Percentiles rank a stretch among this genome's conserved stretches.
Conservation (phyloP, 2,113 vertebrate genomes). For the Ardeotis arabs region DNA sequence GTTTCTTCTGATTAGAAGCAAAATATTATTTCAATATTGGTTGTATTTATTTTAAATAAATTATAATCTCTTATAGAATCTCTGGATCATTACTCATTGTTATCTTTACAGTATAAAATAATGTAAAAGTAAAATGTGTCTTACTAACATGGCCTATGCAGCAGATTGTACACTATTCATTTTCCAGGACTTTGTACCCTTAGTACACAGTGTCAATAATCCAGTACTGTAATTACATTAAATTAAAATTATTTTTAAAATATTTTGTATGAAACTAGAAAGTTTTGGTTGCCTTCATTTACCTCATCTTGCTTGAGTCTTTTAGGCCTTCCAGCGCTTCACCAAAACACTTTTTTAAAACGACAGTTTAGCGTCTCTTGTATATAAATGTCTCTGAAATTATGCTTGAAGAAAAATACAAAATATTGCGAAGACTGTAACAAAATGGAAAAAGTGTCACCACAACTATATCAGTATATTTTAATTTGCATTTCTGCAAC, state of each 20-base stretch:
- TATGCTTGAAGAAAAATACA: constrained; percentile 64
- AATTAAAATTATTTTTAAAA: constrained; percentile 14
- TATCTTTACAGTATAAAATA: background rate
- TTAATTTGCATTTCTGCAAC: constrained; percentile 54
- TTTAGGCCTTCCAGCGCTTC: constrained; percentile 45
- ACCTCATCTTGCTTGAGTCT: background rate
- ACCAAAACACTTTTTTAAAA: constrained; percentile 53
- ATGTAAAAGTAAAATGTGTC: background rate
- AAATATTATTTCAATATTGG: background rate
- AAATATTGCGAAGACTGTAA: constrained; percentile 54
- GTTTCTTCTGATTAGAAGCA: background rate
- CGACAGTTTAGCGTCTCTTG: constrained; percentile 54
- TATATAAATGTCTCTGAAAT: constrained; percentile 57
- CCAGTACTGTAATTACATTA: background rate
- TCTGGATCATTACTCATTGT: background rate
- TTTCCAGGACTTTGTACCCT: background rate
- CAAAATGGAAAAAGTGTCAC: constrained; percentile 61
- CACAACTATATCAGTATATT: constrained; percentile 48
- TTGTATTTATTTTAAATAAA: background rate
- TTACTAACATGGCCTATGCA: background rate
- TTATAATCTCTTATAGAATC: background rate
- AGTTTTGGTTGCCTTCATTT: constrained; percentile 47
- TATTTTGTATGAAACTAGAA: constrained; percentile 32
- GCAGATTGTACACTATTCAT: background rate
- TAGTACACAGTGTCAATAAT: background rate